Conservation (phyloP, 2,113 vertebrate genomes). For the Dendrocopos noguchii region DNA sequence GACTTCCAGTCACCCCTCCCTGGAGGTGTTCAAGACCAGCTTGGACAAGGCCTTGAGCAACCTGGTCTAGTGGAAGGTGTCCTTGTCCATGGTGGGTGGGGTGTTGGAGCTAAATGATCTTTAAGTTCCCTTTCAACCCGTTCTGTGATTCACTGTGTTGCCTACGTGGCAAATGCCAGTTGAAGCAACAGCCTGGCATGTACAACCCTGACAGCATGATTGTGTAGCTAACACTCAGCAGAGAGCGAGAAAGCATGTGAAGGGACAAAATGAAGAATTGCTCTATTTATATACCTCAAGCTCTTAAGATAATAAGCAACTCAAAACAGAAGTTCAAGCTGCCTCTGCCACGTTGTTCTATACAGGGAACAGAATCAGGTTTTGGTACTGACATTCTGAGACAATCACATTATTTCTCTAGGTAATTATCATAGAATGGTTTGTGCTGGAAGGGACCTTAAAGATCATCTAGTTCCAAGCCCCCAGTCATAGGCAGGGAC, state of each 20-base stretch:
- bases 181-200: background rate
- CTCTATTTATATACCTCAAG: background rate
- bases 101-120: no score
- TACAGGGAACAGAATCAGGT: background rate
- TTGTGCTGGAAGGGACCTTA: no score
- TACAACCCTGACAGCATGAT: background rate
- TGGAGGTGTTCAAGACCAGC: no score
- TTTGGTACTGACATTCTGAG: background rate
- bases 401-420: background rate
- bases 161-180: background rate
- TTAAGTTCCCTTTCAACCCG: no score
- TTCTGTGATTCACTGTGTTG: background rate
- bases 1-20: background rate
- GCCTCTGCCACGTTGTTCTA: background rate
- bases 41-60: no score
- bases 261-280: background rate
- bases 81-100: no score
- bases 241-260: background rate
- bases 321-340: background rate
- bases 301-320: background rate
- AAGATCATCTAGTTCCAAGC: no score
- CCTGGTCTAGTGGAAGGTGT: no score
- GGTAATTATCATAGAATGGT: background rate
- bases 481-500: no score
- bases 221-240: background rate